Percentiles rank a stretch among this genome's conserved stretches.
These are phyloP conservation scores for Ochropacha duplaris DNA, from an alignment of 2,888 invertebrate genomes.

Conservation along the genomic window DNA sequence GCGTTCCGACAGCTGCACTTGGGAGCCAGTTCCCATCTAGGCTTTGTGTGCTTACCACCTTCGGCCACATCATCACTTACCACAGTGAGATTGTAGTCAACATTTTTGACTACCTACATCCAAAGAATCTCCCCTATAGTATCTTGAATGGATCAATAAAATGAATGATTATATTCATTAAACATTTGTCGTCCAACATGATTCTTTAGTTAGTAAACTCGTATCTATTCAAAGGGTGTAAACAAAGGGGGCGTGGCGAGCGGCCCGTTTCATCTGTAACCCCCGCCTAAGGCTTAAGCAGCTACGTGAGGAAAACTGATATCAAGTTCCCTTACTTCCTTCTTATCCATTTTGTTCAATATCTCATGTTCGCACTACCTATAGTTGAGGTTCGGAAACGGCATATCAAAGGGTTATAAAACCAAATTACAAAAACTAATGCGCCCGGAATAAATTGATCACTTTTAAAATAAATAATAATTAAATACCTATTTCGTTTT, in stretches of 20 bases:
- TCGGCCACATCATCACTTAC: too few species aligned
- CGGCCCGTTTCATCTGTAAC: constrained; percentile 29
- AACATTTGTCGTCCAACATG: background rate
- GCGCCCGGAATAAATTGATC: background rate
- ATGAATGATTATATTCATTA: too few species aligned
- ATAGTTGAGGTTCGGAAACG: background rate
- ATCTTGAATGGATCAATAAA: too few species aligned
- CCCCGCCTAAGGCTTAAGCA: constrained; percentile 24
- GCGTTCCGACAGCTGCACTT: too few species aligned
- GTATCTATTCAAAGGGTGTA: constrained; percentile 17
- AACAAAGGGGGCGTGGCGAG: constrained; percentile 26
- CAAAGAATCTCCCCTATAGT: too few species aligned
- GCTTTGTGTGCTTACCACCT: too few species aligned
- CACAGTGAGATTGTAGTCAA: too few species aligned
- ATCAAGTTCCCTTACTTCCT: constrained; percentile 11
- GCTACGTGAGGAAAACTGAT: constrained; percentile 32
- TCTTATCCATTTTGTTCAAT: background rate
- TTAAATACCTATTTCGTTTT: too few species aligned
- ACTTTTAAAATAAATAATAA: too few species aligned
- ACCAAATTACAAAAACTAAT: too few species aligned
- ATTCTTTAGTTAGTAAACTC: background rate
- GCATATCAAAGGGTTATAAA: background rate
- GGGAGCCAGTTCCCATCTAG: too few species aligned
- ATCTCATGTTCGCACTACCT: background rate
- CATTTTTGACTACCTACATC: too few species aligned